Percentiles rank a stretch among this genome's conserved stretches.
Conservation (phyloP, 1,140 invertebrate genomes). For the Agraylea sexmaculata region DNA sequence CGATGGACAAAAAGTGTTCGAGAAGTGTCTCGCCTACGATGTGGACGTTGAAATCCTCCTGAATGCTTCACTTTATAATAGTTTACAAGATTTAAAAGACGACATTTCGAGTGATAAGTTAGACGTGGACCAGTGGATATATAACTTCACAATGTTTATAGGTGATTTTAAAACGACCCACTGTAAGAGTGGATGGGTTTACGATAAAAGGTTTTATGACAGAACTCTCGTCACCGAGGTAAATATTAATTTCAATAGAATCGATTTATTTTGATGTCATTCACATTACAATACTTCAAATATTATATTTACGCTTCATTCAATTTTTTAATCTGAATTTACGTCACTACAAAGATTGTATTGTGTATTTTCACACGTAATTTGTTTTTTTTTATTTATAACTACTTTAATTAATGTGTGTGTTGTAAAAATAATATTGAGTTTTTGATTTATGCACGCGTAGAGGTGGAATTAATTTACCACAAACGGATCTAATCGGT, state of each 20-base stretch:
- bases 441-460: too few relatives aligned
- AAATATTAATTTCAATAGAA: conserved; percentile 19
- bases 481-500: too few relatives aligned
- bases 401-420: too few relatives aligned
- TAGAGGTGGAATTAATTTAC: too few relatives aligned
- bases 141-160: background rate
- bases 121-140: background rate
- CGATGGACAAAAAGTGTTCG: conserved; percentile 38
- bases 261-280: conserved; percentile 5
- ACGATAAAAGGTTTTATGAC: conserved; percentile 40
- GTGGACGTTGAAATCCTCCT: conserved; percentile 39
- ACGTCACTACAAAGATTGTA: background rate
- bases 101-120: background rate
- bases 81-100: conserved; percentile 14
- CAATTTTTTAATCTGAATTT: too few relatives aligned
- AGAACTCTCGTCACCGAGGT: conserved; percentile 47
- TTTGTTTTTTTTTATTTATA: background rate
- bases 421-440: too few relatives aligned
- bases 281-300: too few relatives aligned
- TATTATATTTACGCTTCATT: too few relatives aligned
- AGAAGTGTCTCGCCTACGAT: conserved; percentile 58
- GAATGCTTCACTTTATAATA: conserved; percentile 19
- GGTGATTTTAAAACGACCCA: conserved; percentile 43
- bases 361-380: background rate
- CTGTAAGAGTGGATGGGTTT: conserved; percentile 42